Conservation (phyloP, 2,888 invertebrate species). For the Sphaerophoria taeniata region DNA sequence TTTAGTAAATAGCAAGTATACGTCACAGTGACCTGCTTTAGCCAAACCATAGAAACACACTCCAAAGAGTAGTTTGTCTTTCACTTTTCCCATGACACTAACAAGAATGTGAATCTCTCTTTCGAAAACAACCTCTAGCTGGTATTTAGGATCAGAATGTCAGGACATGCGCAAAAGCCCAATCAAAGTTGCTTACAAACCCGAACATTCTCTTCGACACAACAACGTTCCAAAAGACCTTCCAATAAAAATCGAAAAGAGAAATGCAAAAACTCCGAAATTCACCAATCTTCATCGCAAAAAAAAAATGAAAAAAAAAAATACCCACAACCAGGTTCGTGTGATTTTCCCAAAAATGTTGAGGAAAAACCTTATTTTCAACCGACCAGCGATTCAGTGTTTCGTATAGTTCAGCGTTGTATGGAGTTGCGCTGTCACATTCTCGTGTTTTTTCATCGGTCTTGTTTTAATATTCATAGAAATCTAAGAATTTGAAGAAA, state of each 20-base stretch:
- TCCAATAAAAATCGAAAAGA: background rate
- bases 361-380: constrained; percentile 77
- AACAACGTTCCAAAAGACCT: background rate
- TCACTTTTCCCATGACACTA: background rate
- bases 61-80: background rate
- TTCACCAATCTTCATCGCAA: background rate
- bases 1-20: constrained; percentile 20
- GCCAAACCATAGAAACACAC: background rate
- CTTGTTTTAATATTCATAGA: constrained; percentile 24
- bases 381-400: constrained; percentile 81
- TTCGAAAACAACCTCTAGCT: background rate
- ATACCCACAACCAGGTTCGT: constrained; percentile 35
- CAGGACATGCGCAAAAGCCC: background rate
- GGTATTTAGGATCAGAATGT: background rate
- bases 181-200: background rate
- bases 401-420: constrained; percentile 80
- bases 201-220: background rate
- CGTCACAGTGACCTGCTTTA: constrained; percentile 24
- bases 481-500: background rate
- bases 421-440: constrained; percentile 77
- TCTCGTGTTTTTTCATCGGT: constrained; percentile 43
- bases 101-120: background rate
- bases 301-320: constrained; percentile 9
- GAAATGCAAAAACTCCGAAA: background rate
- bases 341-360: constrained; percentile 59